Base-by-base conservation (phyloP, 2,797 vertebrate species). In the Heteromormyrus szaboi region DNA sequence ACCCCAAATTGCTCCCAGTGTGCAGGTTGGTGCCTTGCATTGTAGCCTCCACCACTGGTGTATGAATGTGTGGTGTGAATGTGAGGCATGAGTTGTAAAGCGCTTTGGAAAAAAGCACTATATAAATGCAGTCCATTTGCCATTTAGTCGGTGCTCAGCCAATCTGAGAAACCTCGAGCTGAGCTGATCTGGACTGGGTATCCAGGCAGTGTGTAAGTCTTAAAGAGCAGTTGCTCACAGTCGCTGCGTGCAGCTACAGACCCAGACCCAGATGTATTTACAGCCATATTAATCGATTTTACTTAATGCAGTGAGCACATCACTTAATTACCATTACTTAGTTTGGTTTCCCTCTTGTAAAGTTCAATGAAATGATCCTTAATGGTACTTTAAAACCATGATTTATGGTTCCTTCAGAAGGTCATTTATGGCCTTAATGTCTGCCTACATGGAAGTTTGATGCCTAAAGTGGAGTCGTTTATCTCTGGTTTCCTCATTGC, bases 351-450 rank as follows among this genome's bases (percentile, higher is more conserved):
- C 84, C 12, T 33, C 84, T 54, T 25, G 84, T 85, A 54, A 29
- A 54, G 48, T 85, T 7, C 25, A 85, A 9, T 17, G 14, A 6
- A 54, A 85, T 85, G 22, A 85, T 22, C 41, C 41, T 81, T 81
- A 81, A 81, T 81, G 41, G 41, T 46, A 81, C 76, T 81, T 81
- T 81, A 81, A 81, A 46, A 22, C 76, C 76, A 81, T 81, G n/a
- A 46, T 22, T 46, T 81, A 19, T 46, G 41, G 17, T 46, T 44
- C 19, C 19, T 46, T 81, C 76, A 22, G 41, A n/a, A 81, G 76
- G 76, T 46, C 17, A 22, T 81, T 46, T 46, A 81, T 81, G 37
- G 41, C 19, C 19, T 81, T 44, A n/a, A 4, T 33, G 65, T 33
- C 29, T 72, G 6, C 3, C 76, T 46, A 41, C 4, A n/a, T 44